Conservation (phyloP, 2,797 vertebrate genomes). For the Pyrocephalus nanus region DNA sequence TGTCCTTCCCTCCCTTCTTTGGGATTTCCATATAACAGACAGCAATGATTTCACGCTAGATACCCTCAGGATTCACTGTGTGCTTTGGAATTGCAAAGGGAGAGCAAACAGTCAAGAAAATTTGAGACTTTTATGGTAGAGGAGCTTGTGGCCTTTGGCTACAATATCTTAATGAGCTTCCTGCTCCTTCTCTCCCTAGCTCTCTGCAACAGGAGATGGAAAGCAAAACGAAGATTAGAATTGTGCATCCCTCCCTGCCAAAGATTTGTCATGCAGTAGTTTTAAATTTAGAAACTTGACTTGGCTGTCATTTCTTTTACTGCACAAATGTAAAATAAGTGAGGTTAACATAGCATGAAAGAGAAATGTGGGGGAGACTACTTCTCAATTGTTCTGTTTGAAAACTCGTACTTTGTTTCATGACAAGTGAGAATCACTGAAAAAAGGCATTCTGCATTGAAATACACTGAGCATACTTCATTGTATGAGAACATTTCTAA, state of each 20-base stretch:
- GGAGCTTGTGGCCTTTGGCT: slow-evolving; percentile 9
- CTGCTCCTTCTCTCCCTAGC: neutral
- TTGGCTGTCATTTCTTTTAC: slow-evolving; percentile 50
- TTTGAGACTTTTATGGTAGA: neutral
- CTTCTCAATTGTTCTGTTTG: slow-evolving; percentile 42
- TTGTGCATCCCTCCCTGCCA: slow-evolving; percentile 22
- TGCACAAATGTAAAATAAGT: slow-evolving; percentile 33
- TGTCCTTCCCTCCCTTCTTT: neutral
- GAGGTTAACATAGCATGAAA: slow-evolving; percentile 11
- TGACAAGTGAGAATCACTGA: neutral
- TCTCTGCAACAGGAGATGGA: neutral
- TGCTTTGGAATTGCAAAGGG: neutral
- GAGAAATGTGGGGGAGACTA: slow-evolving; percentile 2
- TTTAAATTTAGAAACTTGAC: slow-evolving; percentile 52
- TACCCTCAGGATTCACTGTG: neutral
- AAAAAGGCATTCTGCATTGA: slow-evolving; percentile 41
- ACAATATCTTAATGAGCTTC: slow-evolving; percentile 21
- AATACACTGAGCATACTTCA: neutral
- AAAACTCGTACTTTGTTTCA: slow-evolving; percentile 39
- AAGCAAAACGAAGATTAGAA: neutral
- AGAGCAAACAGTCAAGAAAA: slow-evolving; percentile 20
- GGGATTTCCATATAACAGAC: neutral
- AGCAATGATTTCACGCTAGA: slow-evolving; percentile 2
- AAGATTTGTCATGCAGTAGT: slow-evolving; percentile 29
- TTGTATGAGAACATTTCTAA: neutral